Evolutionary conservation across 2,797 vertebrate genomes (phyloP), one percentile per base, ranked within the genome.

Genomic region (Siniperca scherzeri): DNA sequence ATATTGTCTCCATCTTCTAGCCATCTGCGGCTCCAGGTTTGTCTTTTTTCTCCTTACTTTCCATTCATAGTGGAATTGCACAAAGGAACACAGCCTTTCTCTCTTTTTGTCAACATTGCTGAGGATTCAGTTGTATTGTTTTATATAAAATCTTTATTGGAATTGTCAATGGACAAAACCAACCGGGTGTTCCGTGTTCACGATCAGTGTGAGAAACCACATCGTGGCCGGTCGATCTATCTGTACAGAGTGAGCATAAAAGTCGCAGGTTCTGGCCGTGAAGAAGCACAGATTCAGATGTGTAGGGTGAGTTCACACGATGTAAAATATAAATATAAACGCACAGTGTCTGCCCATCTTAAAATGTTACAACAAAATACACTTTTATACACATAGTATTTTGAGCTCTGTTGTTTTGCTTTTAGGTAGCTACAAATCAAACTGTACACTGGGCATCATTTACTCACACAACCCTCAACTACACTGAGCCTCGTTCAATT

Each of bases 401-500:
- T 79, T 73, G 27, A 19, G 40, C 16, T 85, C 22, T 66, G 48
- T 68, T 75, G 48, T 57, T 82, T 46, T 74, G 44, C 50, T 68
- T 85, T 78, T 74, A 40, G 30, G 48, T 56, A 56, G 17, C 72
- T 13, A 36, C 62, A 76, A 36, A 78, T 83, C 48, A 77, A 74
- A 60, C 40, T 46, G 13, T 2, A 70, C 48, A 44, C 22, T 36
- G 33, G 16, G 48, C 17, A 74, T 22, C 36, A 60, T 71, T 60
- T 62, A 70, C 52, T 70, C 52, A 61, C 42, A 59, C 8, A 57
- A 16, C 38, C 44, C 27, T 68, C 40, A 65, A 36, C 57, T 25
- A 42, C 76, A 60, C 36, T 5, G 42, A 81, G 62, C 74, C 74
- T 52, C 42, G 71, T 72, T 81, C 68, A 89, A 74, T 87, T 82